Percentiles rank a stretch among this genome's conserved stretches.
phyloP scores from a whole-genome alignment of 2,113 vertebrate genomes.

The Gymnarchus niloticus region DNA sequence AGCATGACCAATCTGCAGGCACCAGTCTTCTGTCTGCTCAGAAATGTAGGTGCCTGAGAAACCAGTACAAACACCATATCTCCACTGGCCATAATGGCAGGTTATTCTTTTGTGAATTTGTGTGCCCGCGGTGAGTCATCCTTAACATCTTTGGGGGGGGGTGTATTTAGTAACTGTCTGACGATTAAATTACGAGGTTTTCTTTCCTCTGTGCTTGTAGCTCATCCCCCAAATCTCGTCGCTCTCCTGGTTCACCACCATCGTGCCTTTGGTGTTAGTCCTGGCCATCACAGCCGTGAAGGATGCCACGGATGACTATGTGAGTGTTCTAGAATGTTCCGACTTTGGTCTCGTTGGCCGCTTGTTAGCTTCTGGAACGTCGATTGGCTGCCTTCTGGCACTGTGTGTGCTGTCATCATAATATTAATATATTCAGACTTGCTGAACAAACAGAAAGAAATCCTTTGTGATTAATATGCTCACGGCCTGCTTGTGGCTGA shows the following conservation, averaged over 20 bases:
- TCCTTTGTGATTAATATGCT: background rate
- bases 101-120: background rate
- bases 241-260: slow-evolving; percentile 70
- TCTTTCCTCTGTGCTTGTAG: slow-evolving; percentile 38
- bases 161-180: background rate
- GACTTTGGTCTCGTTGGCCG: background rate
- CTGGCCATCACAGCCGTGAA: slow-evolving; percentile 69
- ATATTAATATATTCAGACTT: background rate
- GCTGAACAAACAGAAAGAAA: background rate
- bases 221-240: slow-evolving; percentile 70
- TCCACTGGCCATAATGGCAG: background rate
- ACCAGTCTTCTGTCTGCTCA: background rate
- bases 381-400: background rate
- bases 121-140: background rate
- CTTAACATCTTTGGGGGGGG: background rate
- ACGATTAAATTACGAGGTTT: background rate
- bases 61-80: background rate
- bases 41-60: background rate
- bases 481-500: background rate
- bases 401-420: background rate
- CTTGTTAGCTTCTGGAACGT: background rate
- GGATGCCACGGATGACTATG: slow-evolving; percentile 69
- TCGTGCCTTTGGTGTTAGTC: slow-evolving; percentile 69
- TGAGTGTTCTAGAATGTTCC: slow-evolving; percentile 37
- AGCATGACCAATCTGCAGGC: background rate